phyloP scores from a whole-genome alignment of 2,113 vertebrate species.

The Recurvirostra avosetta region DNA sequence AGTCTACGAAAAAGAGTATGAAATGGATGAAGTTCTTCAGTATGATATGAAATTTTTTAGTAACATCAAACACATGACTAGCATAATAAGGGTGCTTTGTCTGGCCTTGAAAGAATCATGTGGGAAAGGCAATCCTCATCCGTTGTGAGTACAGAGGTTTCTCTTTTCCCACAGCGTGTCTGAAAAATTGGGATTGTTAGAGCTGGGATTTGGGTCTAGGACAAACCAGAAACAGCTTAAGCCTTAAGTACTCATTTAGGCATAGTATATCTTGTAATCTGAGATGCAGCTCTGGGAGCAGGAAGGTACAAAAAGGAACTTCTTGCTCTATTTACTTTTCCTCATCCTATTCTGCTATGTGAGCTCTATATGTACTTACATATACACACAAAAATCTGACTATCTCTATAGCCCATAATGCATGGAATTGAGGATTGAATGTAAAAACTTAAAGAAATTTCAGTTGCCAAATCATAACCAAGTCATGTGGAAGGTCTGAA shows the following conservation, averaged over 20 bases:
- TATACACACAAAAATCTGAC: neutral
- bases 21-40: neutral
- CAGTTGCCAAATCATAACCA: neutral
- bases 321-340: neutral
- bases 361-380: neutral
- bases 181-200: neutral
- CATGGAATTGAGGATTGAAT: neutral
- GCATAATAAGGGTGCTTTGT: neutral
- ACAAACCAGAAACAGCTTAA: neutral
- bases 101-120: neutral
- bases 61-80: neutral
- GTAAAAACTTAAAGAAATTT: neutral
- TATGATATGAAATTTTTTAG: neutral
- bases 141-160: neutral
- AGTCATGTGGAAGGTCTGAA: neutral
- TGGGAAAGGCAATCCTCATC: neutral
- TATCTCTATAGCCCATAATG: neutral
- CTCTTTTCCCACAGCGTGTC: neutral
- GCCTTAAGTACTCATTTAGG: neutral
- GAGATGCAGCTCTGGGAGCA: neutral
- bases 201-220: neutral
- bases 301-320: neutral
- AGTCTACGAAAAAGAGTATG: neutral
- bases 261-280: neutral
- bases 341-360: neutral